phyloP scores from a whole-genome alignment of 2,888 invertebrate species.

The Cheilosia scutellata region DNA sequence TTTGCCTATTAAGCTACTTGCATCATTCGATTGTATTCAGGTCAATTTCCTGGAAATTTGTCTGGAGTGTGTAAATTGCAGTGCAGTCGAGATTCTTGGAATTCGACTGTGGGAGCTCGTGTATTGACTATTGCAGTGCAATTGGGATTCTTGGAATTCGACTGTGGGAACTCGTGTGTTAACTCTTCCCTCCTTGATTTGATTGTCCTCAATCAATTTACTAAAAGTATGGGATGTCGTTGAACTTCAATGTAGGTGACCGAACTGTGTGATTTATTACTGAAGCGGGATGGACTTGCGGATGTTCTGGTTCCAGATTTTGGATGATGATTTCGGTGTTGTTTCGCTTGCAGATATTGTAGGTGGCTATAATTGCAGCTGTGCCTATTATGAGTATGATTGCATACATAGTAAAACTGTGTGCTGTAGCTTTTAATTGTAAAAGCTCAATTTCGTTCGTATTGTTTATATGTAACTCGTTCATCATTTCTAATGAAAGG shows the following conservation, averaged over 20 bases:
- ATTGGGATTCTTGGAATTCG: background rate
- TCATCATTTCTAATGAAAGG: conserved; percentile 17
- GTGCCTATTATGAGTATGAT: background rate
- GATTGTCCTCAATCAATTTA: conserved; percentile 13
- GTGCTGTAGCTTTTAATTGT: conserved; percentile 16
- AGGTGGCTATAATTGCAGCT: conserved; percentile 9
- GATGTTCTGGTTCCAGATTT: conserved; percentile 3
- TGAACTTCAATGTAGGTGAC: background rate
- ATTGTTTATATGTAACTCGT: conserved; percentile 6
- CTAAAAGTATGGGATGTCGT: conserved; percentile 13
- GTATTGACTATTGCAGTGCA: background rate
- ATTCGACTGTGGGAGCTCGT: conserved; percentile 1
- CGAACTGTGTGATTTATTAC: conserved; percentile 2
- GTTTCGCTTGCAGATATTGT: conserved; percentile 5
- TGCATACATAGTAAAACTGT: conserved; percentile 7
- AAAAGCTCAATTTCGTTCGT: conserved; percentile 10
- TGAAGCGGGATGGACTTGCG: conserved; percentile 12
- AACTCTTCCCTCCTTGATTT: conserved; percentile 19
- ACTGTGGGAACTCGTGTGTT: conserved; percentile 9
- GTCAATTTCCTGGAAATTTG: background rate
- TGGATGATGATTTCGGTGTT: conserved; percentile 12
- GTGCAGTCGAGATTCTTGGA: conserved; percentile 6
- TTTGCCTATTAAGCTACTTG: conserved; percentile 14
- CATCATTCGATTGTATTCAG: background rate
- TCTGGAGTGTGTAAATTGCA: background rate